Evolutionary conservation across 2,797 vertebrate species (phyloP).

Genomic region (Gorsachius magnificus): DNA sequence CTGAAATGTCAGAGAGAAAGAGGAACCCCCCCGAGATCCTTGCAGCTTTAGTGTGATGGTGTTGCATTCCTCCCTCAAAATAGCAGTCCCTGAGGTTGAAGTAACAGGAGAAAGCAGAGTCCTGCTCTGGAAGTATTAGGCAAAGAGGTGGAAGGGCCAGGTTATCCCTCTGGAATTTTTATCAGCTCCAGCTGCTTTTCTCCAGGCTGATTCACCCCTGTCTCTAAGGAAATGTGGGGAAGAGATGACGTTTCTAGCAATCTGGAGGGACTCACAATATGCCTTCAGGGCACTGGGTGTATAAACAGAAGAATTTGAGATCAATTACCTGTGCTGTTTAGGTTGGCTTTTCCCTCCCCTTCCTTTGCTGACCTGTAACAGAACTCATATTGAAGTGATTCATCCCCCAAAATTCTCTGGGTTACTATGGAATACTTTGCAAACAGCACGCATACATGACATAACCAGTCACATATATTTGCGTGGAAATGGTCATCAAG

Average conservation of each 20-base stretch:
- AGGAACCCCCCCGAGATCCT: background rate
- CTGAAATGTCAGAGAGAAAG: background rate
- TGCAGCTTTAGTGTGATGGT: background rate
- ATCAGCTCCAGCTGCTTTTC: conserved; percentile 48
- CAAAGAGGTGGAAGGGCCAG: conserved; percentile 13
- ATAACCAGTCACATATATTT: background rate
- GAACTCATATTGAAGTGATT: background rate
- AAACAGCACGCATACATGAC: background rate
- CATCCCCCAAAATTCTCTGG: background rate
- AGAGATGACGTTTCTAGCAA: background rate
- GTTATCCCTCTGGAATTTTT: conserved; percentile 55
- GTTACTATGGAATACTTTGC: conserved; percentile 40
- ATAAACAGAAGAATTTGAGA: conserved; percentile 35
- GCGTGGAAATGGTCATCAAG: background rate
- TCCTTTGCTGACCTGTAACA: conserved; percentile 32
- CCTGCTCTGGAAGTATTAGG: background rate
- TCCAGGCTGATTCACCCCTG: conserved; percentile 35
- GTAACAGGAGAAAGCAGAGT: background rate
- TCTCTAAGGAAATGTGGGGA: conserved; percentile 2
- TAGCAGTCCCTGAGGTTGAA: background rate
- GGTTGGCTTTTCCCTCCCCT: background rate
- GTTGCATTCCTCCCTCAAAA: background rate
- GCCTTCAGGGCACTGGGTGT: conserved; percentile 4
- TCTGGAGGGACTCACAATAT: background rate
- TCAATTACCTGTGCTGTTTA: conserved; percentile 29